Evolutionary conservation across 2,888 invertebrate species (phyloP).

Genomic region (Tinea pellionella): DNA sequence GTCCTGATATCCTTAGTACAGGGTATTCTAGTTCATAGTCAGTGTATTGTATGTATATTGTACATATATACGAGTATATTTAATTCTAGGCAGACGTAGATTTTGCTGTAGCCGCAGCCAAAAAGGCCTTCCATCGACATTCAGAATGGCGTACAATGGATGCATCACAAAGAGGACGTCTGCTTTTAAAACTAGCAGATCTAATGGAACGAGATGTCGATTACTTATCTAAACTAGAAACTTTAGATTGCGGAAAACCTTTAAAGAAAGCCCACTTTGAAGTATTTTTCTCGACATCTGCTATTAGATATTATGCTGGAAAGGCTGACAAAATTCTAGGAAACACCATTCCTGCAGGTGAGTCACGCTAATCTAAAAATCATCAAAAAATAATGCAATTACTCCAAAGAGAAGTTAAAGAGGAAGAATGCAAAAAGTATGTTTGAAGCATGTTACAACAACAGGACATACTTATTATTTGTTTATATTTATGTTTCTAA

Average conservation of each 20-base stretch:
- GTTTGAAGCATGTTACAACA: no score
- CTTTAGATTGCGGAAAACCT: constrained; percentile 93
- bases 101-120: constrained; percentile 81
- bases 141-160: constrained; percentile 84
- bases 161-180: constrained; percentile 80
- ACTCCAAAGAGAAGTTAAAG: no score
- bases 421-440: no score
- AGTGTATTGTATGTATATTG: no score
- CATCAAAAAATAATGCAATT: no score
- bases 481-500: no score
- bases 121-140: constrained; percentile 77
- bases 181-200: constrained; percentile 79
- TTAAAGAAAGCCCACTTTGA: constrained; percentile 77
- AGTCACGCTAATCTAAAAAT: no score
- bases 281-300: constrained; percentile 67
- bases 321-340: constrained; percentile 91
- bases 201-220: constrained; percentile 79
- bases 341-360: constrained; percentile 76
- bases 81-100: constrained; percentile 81
- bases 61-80: no score
- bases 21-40: no score
- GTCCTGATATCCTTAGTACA: no score
- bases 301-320: constrained; percentile 87
- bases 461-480: no score
- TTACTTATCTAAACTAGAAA: constrained; percentile 85